Evolutionary conservation across 2,888 invertebrate genomes (phyloP), one percentile per base, ranked within the genome.

Genomic region (Apamea sordens): DNA sequence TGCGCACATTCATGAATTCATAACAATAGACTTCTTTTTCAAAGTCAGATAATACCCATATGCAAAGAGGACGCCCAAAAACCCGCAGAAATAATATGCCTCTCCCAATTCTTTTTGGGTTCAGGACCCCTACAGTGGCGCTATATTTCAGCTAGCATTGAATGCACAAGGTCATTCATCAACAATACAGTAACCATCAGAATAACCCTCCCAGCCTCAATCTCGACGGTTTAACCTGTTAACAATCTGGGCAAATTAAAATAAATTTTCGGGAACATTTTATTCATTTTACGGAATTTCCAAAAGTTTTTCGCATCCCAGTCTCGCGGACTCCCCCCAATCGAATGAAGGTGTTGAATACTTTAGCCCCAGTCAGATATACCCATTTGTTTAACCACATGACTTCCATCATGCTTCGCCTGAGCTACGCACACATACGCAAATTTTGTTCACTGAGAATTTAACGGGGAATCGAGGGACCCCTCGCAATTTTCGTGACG

Each of bases 271-370:
- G 10, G 56, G 8, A 56, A 10, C 10, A n/a, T n/a, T 56, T 59
- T n/a, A 36, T 64, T 64, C 10, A 77, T 76, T 32, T 78, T 74
- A 75, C 36, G 13, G 71, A 50, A 61, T 83, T 59, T 41, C 13
- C 6, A 32, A 61, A 59, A 67, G 11, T 67, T 77, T 81, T 41
- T 59, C 36, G 50, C 63, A 76, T 79, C 6, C 70, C 36, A 53
- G 67, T 78, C 72, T 70, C 65, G 53, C 53, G 59, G 72, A 83
- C 73, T 61, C 65, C 72, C 80, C 73, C 71, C 76, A 79, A 81
- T 86, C 74, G 82, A 90, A 89, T 89, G 87, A 87, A 81, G 86
- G 88, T 89, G 87, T 86, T 90, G 88, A 91, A 92, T 90, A 88
- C 79, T 86, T 86, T 83, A 86, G 76, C 81, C 83, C 84, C 69